Percentiles rank a stretch among this genome's conserved stretches.
These are phyloP conservation scores for Cecropterus lyciades DNA, from an alignment of 1,140 invertebrate genomes.

Conservation along the genomic window DNA sequence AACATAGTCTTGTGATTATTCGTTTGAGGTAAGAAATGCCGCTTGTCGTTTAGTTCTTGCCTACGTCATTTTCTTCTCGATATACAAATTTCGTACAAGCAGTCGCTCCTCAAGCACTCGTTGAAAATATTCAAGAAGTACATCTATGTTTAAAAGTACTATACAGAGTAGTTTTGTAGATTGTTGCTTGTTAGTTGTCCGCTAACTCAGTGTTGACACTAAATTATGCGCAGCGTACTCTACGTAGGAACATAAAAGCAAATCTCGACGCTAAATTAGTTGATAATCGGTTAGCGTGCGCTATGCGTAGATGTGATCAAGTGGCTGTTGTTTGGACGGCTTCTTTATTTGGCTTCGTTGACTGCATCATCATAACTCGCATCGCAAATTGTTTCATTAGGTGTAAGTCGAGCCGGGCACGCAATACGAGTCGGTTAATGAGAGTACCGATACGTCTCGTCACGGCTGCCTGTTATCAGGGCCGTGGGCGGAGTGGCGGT, in stretches of 20 bases:
- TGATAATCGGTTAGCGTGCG: constrained; percentile 38
- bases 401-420: constrained; percentile 72
- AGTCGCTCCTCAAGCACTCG: no score
- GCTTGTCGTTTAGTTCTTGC: no score
- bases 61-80: no score
- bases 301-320: constrained; percentile 37
- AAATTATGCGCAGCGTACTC: constrained; percentile 23
- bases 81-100: no score
- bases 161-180: neutral
- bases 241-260: constrained; percentile 31
- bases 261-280: constrained; percentile 38
- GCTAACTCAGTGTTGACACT: constrained; percentile 21
- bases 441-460: constrained; percentile 75
- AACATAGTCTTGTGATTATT: no score
- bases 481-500: constrained; percentile 66
- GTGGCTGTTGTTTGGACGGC: constrained; percentile 32
- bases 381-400: constrained; percentile 75
- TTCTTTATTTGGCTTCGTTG: constrained; percentile 45
- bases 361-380: constrained; percentile 50
- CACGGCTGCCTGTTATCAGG: constrained; percentile 76
- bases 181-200: constrained; percentile 2
- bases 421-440: constrained; percentile 73
- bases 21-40: no score
- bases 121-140: no score
- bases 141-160: neutral